Evolutionary conservation across 2,797 vertebrate species (phyloP).

Genomic region (Oreochromis mossambicus): DNA sequence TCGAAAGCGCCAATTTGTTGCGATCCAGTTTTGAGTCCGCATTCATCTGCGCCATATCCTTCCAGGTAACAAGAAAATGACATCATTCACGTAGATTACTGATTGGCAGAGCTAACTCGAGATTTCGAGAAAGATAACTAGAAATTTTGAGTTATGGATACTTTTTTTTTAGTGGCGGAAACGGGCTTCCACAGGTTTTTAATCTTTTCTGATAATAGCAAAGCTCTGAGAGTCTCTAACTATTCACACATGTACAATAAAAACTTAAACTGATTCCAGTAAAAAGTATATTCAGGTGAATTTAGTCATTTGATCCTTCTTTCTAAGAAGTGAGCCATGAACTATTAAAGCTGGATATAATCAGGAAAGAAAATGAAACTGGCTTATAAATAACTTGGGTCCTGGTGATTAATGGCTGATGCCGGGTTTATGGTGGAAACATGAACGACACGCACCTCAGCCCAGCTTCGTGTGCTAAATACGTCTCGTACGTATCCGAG

Average conservation of each 20-base stretch:
- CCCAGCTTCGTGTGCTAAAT: neutral
- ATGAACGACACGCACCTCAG: neutral
- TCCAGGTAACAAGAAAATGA: neutral
- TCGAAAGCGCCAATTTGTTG: neutral
- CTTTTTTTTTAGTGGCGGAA: fast-evolving
- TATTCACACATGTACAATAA: neutral
- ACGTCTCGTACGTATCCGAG: neutral
- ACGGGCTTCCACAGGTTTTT: neutral
- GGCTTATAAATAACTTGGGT: neutral
- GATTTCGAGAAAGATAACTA: neutral
- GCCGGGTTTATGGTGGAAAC: neutral
- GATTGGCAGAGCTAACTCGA: neutral
- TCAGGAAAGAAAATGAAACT: neutral
- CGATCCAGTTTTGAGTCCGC: fast-evolving
- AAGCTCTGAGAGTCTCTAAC: neutral
- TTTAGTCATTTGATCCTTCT: neutral
- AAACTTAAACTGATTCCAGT: neutral
- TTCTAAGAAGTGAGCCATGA: neutral
- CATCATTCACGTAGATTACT: neutral
- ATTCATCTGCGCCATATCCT: neutral
- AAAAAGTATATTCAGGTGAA: neutral
- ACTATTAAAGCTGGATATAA: neutral
- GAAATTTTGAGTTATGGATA: neutral
- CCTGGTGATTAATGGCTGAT: neutral
- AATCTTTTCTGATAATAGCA: neutral